These are phyloP conservation scores for Pediacus dermestoides DNA, from an alignment of 2,888 invertebrate genomes.

Conservation along the genomic window DNA sequence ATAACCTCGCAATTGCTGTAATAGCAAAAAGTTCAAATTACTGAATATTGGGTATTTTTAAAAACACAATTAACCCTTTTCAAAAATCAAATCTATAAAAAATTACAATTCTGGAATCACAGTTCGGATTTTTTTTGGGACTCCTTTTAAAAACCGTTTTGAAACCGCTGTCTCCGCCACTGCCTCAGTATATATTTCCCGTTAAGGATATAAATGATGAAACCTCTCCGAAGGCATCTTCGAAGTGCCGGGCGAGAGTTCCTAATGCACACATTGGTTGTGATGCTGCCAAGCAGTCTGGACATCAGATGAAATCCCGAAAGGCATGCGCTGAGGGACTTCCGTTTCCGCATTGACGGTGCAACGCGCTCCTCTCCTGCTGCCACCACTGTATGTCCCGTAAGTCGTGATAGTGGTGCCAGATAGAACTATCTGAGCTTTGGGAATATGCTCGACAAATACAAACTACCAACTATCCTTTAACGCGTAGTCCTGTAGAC, in stretches of 20 bases:
- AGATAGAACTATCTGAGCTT: conserved; percentile 26
- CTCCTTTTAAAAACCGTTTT: no score
- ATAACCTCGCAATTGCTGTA: no score
- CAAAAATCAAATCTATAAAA: no score
- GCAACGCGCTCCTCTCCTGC: conserved; percentile 1
- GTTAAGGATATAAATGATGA: neutral
- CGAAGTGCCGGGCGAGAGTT: neutral
- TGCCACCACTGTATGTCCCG: no score
- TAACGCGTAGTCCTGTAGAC: neutral
- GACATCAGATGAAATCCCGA: conserved; percentile 1
- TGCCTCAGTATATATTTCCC: no score
- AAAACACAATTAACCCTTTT: no score
- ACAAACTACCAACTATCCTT: conserved; percentile 26
- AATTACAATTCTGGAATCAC: no score
- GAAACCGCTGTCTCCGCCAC: no score
- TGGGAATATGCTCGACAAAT: conserved; percentile 31
- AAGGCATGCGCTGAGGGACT: conserved; percentile 3
- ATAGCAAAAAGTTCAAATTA: no score
- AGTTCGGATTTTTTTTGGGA: no score
- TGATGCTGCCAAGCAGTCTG: conserved; percentile 3
- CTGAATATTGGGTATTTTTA: no score
- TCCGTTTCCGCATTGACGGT: conserved; percentile 3
- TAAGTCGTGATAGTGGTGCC: conserved; percentile 18
- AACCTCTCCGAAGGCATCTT: neutral
- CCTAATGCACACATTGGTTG: conserved; percentile 1